These are phyloP conservation scores for Siderastrea siderea DNA, from an alignment of 92 coral and sea anemone genomes.

Conservation along the genomic window DNA sequence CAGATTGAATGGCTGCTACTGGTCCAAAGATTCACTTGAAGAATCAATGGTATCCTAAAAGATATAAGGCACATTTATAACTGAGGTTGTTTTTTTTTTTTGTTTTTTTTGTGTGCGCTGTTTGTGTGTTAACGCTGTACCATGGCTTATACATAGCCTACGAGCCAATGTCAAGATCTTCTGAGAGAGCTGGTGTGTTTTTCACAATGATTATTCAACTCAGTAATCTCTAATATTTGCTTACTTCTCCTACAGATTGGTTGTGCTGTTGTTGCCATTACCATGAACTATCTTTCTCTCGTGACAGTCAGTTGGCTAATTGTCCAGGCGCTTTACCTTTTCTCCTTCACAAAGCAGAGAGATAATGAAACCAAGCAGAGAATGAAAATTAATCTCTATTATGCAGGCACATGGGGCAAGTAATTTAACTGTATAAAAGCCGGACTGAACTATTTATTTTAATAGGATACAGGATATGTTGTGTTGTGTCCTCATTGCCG, in stretches of 20 bases:
- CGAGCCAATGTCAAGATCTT: too few species aligned
- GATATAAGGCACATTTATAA: too few species aligned
- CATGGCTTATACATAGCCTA: too few species aligned
- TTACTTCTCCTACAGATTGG: conserved; percentile 31
- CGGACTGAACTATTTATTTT: neutral
- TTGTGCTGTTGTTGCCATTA: conserved; percentile 80
- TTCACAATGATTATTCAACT: neutral
- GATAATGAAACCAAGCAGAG: conserved; percentile 33
- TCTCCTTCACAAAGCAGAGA: conserved; percentile 43
- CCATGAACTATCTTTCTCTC: conserved; percentile 80
- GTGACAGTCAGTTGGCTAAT: conserved; percentile 76
- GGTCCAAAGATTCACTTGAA: too few species aligned
- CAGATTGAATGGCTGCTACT: too few species aligned
- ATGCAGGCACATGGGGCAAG: conserved; percentile 77
- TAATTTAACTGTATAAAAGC: neutral
- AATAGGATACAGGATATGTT: too few species aligned
- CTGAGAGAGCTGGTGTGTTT: too few species aligned
- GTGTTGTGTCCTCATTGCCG: too few species aligned
- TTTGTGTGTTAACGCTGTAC: too few species aligned
- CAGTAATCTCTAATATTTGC: neutral
- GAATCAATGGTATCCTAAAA: too few species aligned
- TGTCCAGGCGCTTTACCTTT: conserved; percentile 73
- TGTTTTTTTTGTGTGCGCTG: too few species aligned
- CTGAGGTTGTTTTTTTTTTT: too few species aligned
- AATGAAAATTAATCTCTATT: conserved; percentile 49